A percentile compares a stretch with the other conserved stretches of the same genome.
phyloP scores from a whole-genome alignment of 2,888 invertebrate species.

The Tyria jacobaeae region DNA sequence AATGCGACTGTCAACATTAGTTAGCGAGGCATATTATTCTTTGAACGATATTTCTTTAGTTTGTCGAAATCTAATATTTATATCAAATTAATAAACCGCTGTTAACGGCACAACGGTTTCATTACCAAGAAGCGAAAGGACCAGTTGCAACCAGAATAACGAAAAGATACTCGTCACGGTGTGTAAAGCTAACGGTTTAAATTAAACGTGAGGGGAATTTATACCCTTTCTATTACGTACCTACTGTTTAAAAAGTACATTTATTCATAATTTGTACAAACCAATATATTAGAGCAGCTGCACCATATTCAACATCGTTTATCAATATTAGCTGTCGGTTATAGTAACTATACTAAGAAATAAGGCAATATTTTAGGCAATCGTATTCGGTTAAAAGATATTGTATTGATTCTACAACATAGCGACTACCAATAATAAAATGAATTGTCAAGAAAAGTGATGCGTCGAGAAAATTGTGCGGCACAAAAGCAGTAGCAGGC shows the following conservation, averaged over 20 bases:
- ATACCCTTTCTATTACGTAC: slow-evolving; percentile 33
- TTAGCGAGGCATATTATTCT: slow-evolving; percentile 3
- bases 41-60: not conserved
- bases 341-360: not conserved
- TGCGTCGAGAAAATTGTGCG: slow-evolving; percentile 62
- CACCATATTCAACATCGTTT: slow-evolving; percentile 2
- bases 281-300: slow-evolving; percentile 15
- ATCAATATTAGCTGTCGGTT: not conserved
- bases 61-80: not conserved
- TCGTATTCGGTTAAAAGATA: not conserved
- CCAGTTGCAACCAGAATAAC: too few species aligned
- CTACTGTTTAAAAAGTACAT: slow-evolving; percentile 21
- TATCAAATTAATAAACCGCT: not conserved
- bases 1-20: slow-evolving; percentile 2
- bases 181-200: slow-evolving; percentile 25
- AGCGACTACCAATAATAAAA: not conserved
- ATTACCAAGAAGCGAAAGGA: too few species aligned
- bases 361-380: not conserved
- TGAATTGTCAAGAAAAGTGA: slow-evolving; percentile 53
- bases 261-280: slow-evolving; percentile 19
- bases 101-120: slow-evolving; percentile 5
- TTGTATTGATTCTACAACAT: slow-evolving; percentile 4
- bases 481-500: slow-evolving; percentile 69
- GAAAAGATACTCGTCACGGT: slow-evolving; percentile 17
- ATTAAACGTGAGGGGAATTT: slow-evolving; percentile 32